A percentile compares a stretch with the other conserved stretches of the same genome.
Conservation (phyloP, 2,888 invertebrate genomes). For the Punctoribates punctum region DNA sequence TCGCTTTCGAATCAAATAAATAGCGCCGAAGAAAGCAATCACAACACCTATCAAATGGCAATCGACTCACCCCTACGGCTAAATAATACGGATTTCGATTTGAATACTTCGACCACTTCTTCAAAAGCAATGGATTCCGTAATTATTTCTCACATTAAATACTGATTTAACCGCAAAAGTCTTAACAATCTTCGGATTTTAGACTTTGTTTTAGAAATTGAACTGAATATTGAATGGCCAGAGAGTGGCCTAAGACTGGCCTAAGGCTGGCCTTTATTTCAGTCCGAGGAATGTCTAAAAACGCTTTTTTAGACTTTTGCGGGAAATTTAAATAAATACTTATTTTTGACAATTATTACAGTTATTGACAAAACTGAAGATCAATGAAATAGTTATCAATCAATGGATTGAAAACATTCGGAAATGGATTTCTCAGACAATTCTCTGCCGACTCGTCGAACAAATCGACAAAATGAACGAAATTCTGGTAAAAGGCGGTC, state of each 20-base stretch:
- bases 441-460: conserved; percentile 68
- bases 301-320: no score
- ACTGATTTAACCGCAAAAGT: neutral
- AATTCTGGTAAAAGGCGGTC: conserved; percentile 66
- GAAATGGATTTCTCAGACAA: conserved; percentile 82
- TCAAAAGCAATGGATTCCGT: conserved; percentile 38
- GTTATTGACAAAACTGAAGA: conserved; percentile 58
- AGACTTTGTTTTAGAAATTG: no score
- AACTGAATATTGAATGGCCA: no score
- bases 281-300: no score
- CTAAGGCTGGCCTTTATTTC: no score
- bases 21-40: neutral
- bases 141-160: conserved; percentile 18
- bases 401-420: conserved; percentile 75
- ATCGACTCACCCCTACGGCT: conserved; percentile 42
- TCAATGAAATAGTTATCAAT: conserved; percentile 66
- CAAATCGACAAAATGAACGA: conserved; percentile 71
- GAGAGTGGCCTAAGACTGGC: no score
- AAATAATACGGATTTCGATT: conserved; percentile 43
- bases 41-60: conserved; percentile 44
- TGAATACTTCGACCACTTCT: conserved; percentile 30
- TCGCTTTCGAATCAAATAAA: neutral
- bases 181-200: no score
- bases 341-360: neutral
- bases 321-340: no score